phyloP scores from a whole-genome alignment of 2,113 vertebrate species.

The Hucho hucho region DNA sequence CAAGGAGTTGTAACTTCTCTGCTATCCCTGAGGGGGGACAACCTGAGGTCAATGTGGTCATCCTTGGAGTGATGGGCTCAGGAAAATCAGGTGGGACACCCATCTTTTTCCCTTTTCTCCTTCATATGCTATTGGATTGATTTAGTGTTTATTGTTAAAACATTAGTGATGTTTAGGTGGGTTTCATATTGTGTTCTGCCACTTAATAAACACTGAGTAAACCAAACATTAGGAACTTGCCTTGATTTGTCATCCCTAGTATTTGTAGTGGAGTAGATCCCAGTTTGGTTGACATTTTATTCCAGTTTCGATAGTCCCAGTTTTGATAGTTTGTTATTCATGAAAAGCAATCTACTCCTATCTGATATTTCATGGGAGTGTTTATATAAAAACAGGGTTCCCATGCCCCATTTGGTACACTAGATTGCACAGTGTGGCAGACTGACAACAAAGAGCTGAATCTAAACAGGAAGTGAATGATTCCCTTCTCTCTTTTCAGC shows the following conservation, averaged over 20 bases:
- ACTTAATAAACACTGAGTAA: neutral
- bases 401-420: slow-evolving; percentile 29
- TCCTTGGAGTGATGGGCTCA: slow-evolving; percentile 81
- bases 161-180: too few species aligned
- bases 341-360: neutral
- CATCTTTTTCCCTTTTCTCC: neutral
- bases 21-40: slow-evolving; percentile 55
- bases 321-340: neutral
- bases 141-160: too few species aligned
- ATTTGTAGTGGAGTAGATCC: neutral
- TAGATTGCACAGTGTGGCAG: neutral
- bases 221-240: neutral
- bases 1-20: slow-evolving; percentile 54
- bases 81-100: slow-evolving; percentile 85
- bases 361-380: slow-evolving; percentile 12
- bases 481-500: slow-evolving; percentile 68
- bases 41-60: slow-evolving; percentile 82
- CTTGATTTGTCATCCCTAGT: neutral
- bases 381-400: slow-evolving; percentile 24
- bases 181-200: too few species aligned
- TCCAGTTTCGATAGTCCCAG: neutral
- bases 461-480: slow-evolving; percentile 41
- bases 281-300: neutral
- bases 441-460: neutral
- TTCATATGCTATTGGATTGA: neutral